Base-by-base conservation (phyloP, 2,797 vertebrate genomes). In the Champsocephalus esox region DNA sequence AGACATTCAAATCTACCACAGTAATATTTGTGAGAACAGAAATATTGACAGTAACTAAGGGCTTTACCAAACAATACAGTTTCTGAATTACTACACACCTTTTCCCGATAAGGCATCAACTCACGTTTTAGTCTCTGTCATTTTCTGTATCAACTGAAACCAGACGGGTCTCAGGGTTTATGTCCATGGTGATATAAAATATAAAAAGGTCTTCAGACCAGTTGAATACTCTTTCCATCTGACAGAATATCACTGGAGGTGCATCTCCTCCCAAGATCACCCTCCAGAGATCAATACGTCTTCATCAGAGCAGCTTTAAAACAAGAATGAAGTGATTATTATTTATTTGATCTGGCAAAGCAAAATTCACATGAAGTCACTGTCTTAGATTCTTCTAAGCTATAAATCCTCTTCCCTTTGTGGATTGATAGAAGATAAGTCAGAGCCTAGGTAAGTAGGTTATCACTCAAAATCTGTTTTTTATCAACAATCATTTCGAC, bases 281-380 rank as follows among this genome's bases (percentile, higher is more conserved):
- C 61, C 80, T 60, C 79, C 21, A 3, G 82, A 82, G 77, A 77
- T 69, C 38, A 73, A 86, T 80, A 56, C 51, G 16, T 87, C 83
- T 84, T 73, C 67, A 83, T 83, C 51, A 58, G 65, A 76, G 34
- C 14, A 7, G 49, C 66, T 73, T 81, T 49, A 64, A 67, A 64
- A 70, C 17, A 34, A 56, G 38, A 10, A 46, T 66, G 21, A 64
- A 50, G 70, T 49, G 5, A 66, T 66, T 43, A 3, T 66, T 55
- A 87, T 67, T 82, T 65, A 78, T 81, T 74, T 32, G 0, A 19
- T 46, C 13, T 72, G 62, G 63, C 60, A 28, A 70, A 58, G 34
- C 9, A 12, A 3, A 7, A 3, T 51, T 43, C 3, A 5, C 4
- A 70, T 72, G 57, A 71, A 65, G 58, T 81, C 45, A 73, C 63